Evolutionary conservation across 1,140 invertebrate species (phyloP).

Genomic region (Pseudomyrmex flavicornis): DNA sequence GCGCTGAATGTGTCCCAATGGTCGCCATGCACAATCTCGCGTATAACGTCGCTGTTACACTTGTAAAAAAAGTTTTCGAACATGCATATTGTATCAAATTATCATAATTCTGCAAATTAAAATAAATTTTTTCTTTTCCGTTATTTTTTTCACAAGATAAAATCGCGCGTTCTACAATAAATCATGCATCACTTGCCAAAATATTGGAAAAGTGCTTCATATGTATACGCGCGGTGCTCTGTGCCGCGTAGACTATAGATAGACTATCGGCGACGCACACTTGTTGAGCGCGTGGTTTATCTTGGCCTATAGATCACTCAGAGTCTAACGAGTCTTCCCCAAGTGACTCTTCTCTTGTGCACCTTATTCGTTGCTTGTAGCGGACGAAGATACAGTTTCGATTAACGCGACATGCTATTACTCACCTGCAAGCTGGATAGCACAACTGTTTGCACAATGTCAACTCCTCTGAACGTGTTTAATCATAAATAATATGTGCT

Average conservation of each 20-base stretch:
- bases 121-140: neutral
- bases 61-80: too few species aligned
- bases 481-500: too few species aligned
- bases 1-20: slow-evolving; percentile 16
- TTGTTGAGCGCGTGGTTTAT: slow-evolving; percentile 85
- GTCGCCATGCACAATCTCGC: neutral
- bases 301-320: slow-evolving; percentile 84
- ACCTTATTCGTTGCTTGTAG: slow-evolving; percentile 5
- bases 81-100: neutral
- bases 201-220: slow-evolving; percentile 33
- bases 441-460: slow-evolving; percentile 11
- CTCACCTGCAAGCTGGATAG: slow-evolving; percentile 5
- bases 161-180: slow-evolving; percentile 18
- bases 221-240: neutral
- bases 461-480: too few species aligned
- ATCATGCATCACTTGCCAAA: neutral
- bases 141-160: neutral
- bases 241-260: slow-evolving; percentile 64
- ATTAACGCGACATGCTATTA: slow-evolving; percentile 5
- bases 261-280: slow-evolving; percentile 82
- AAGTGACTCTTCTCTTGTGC: slow-evolving; percentile 24
- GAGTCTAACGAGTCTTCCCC: slow-evolving; percentile 68
- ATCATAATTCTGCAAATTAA: slow-evolving; percentile 6
- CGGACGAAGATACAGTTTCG: slow-evolving; percentile 14
- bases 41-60: neutral